Evolutionary conservation across 2,888 invertebrate species (phyloP).

Genomic region (Drosophila lacicola): DNA sequence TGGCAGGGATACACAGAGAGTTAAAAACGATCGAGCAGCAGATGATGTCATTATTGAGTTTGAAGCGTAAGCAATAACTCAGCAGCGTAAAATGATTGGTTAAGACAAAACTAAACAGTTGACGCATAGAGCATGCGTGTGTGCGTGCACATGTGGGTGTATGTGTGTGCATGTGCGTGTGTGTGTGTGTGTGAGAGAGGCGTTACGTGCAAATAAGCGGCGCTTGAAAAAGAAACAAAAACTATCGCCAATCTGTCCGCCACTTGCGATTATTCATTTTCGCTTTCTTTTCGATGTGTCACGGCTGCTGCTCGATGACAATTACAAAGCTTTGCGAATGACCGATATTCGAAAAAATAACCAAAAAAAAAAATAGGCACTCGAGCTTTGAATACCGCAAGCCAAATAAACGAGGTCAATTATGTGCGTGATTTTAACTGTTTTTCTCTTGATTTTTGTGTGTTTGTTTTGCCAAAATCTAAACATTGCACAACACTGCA

Average conservation of each 20-base stretch:
- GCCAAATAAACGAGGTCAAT: conserved; percentile 65
- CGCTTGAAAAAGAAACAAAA: conserved; percentile 18
- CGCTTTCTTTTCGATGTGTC: conserved; percentile 67
- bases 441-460: conserved; percentile 25
- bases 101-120: conserved; percentile 41
- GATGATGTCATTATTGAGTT: conserved; percentile 51
- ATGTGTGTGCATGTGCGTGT: background rate
- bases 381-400: conserved; percentile 45
- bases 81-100: conserved; percentile 54
- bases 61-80: conserved; percentile 62
- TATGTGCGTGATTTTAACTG: conserved; percentile 54
- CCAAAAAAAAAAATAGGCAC: conserved; percentile 27
- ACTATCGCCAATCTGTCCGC: conserved; percentile 19
- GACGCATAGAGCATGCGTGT: conserved; percentile 37
- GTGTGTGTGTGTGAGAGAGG: background rate
- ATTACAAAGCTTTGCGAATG: conserved; percentile 53
- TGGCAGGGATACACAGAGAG: conserved; percentile 37
- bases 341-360: conserved; percentile 51
- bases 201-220: conserved; percentile 42
- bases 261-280: conserved; percentile 56
- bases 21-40: conserved; percentile 20
- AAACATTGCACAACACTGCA: conserved; percentile 51
- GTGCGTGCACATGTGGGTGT: background rate
- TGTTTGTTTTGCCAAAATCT: conserved; percentile 39
- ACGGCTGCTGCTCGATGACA: conserved; percentile 53